Percentiles rank a stretch among this genome's conserved stretches.
Evolutionary conservation across 1,140 invertebrate genomes (phyloP).

Genomic region (Cyclina sinensis): DNA sequence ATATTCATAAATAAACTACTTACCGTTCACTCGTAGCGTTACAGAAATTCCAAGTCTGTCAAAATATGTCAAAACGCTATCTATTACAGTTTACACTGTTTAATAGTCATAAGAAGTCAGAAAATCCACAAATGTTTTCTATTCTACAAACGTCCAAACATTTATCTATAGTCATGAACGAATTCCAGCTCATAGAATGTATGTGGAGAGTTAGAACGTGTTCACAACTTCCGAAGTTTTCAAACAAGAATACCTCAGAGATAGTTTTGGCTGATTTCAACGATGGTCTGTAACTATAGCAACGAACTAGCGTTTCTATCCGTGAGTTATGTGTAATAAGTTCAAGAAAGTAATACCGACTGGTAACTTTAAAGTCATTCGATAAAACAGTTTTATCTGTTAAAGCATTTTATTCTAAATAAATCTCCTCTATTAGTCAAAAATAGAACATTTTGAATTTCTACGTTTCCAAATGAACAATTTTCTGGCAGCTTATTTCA

Average conservation of each 20-base stretch:
- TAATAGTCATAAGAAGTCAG: neutral
- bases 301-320: constrained; percentile 60
- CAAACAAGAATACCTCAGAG: constrained; percentile 63
- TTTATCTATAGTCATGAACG: constrained; percentile 5
- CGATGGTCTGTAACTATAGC: constrained; percentile 64
- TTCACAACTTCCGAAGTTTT: constrained; percentile 69
- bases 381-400: constrained; percentile 26
- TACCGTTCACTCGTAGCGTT: neutral
- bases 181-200: constrained; percentile 26
- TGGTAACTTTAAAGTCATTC: neutral
- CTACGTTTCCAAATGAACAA: too few species aligned
- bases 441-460: neutral
- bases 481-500: too few species aligned
- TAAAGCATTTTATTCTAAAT: constrained; percentile 2
- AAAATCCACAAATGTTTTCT: constrained; percentile 44
- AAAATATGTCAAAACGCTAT: constrained; percentile 28
- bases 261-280: constrained; percentile 60
- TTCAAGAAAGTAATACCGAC: neutral
- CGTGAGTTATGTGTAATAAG: constrained; percentile 58
- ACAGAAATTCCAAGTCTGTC: constrained; percentile 37
- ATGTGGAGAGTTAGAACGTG: neutral
- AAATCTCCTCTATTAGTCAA: neutral
- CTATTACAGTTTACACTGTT: neutral
- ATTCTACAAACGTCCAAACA: constrained; percentile 39
- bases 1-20: neutral